Percentiles rank a stretch among this genome's conserved stretches.
These are phyloP conservation scores for Pempheris klunzingeri DNA, from an alignment of 2,797 vertebrate species.

Conservation along the genomic window DNA sequence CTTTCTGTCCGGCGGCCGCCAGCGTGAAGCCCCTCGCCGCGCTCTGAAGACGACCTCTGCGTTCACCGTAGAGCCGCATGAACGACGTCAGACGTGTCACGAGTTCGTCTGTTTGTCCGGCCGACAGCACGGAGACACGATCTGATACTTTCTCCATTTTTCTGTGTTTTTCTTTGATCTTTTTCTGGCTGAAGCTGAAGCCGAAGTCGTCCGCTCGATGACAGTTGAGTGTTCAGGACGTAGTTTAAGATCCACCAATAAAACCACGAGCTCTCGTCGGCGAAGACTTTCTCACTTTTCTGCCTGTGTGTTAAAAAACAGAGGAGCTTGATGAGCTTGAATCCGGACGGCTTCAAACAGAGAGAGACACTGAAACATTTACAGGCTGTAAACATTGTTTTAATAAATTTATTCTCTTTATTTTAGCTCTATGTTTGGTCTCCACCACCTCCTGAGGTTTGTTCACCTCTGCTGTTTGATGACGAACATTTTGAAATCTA, in stretches of 20 bases:
- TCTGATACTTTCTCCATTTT: conserved; percentile 8
- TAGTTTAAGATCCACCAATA: not conserved
- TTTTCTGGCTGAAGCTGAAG: not conserved
- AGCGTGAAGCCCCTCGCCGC: not conserved
- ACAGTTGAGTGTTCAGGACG: not conserved
- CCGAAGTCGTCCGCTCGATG: not conserved
- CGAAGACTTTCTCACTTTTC: not conserved
- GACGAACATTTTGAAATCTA: too few species aligned
- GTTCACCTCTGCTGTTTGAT: too few species aligned
- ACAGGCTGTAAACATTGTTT: too few species aligned
- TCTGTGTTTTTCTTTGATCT: not conserved
- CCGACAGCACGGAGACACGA: not conserved
- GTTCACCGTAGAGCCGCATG: not conserved
- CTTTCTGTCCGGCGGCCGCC: accelerated
- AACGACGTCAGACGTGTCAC: conserved; percentile 3
- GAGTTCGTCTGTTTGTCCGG: accelerated
- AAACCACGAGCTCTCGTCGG: not conserved
- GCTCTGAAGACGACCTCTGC: not conserved
- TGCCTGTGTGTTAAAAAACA: not conserved
- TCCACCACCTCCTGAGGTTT: too few species aligned
- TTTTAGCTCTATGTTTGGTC: too few species aligned
- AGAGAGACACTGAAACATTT: too few species aligned
- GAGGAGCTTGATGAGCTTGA: too few species aligned
- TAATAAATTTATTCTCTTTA: too few species aligned
- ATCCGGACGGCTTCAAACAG: too few species aligned